Evolutionary conservation across 2,888 invertebrate genomes (phyloP).

Genomic region (Antheraea assamensis): DNA sequence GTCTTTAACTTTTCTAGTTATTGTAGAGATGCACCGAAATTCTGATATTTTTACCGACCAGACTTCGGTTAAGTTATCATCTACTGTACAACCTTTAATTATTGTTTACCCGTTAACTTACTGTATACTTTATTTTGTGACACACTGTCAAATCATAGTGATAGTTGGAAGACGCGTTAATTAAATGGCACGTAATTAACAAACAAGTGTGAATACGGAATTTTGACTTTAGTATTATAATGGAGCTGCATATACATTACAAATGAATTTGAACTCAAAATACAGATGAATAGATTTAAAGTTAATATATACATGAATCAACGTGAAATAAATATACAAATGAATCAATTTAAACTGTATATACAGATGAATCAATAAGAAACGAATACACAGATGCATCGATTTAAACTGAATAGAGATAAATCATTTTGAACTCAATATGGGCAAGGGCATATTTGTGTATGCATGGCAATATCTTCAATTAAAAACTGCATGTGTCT

Average conservation of each 20-base stretch:
- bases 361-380: neutral
- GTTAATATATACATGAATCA: neutral
- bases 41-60: neutral
- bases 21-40: neutral
- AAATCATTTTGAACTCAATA: too few species aligned
- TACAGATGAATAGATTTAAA: neutral
- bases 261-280: neutral
- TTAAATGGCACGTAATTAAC: too few species aligned
- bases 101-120: too few species aligned
- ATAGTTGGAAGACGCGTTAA: too few species aligned
- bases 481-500: too few species aligned
- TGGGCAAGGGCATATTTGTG: too few species aligned
- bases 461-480: too few species aligned
- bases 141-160: too few species aligned
- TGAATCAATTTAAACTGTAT: neutral
- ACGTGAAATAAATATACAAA: neutral
- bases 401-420: too few species aligned
- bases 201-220: neutral
- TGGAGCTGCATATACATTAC: neutral
- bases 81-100: too few species aligned
- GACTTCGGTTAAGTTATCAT: too few species aligned
- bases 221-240: neutral
- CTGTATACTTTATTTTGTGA: too few species aligned
- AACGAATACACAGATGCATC: neutral
- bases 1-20: neutral